Base-by-base conservation (phyloP, 2,113 vertebrate genomes). In the Anarrhichthys ocellatus region DNA sequence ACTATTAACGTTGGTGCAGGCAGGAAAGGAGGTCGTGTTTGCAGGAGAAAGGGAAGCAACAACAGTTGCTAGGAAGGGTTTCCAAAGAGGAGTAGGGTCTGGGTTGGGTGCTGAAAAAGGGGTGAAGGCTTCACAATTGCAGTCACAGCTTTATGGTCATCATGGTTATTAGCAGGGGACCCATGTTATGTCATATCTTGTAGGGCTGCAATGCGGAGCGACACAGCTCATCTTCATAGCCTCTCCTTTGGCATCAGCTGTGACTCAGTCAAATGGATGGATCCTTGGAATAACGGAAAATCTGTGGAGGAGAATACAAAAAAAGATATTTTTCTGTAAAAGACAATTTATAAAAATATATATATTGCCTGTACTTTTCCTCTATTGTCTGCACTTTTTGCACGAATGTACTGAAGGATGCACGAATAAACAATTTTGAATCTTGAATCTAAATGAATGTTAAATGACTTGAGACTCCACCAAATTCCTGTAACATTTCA, bases 91-190 rank as follows among this genome's bases (percentile, higher is more conserved):
- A 82, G 7, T 50, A 76, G 50, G 85, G 68, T 82, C 44, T 27
- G 50, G 82, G 56, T 84, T 73, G 85, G 84, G 72, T 81, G 44
- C 50, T 62, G 70, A 87, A 84, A 73, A 86, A 66, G 48, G 78
- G 73, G 65, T 56, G 62, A 77, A 75, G 72, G 73, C 76, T 90
- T 87, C 73, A 88, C 85, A 80, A 81, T 83, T 76, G 78, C 85
- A 86, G 88, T 94, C 88, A 95, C 89, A 91, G 91, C 90, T 85
- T 66, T 84, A 44, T 73, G 87, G 82, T 70, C 77, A 67, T 92
- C 85, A 85, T 91, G 81, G 52, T 78, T 69, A 86, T 88, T 87
- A 93, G 85, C 87, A 94, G 59, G 85, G 83, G 85, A 80, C 63
- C 89, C 91, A 88, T 91, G 82, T 91, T 85, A 83, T 65, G 71